Percentiles rank a stretch among this genome's conserved stretches.
Evolutionary conservation across 2,797 vertebrate species (phyloP).

Genomic region (Zonotrichia albicollis): DNA sequence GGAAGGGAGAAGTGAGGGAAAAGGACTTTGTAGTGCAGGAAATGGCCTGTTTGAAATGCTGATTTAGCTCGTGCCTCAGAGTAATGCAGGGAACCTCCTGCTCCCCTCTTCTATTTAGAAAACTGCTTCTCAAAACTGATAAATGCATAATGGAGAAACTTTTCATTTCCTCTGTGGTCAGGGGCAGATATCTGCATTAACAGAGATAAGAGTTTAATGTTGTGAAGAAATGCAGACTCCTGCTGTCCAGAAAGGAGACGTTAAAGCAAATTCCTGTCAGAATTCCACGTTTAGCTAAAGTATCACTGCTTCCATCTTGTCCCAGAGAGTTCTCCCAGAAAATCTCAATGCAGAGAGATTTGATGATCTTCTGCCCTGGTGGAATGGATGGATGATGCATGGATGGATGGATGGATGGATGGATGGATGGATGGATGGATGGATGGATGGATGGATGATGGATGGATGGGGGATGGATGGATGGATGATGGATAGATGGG

Average conservation of each 20-base stretch:
- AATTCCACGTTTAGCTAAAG: background rate
- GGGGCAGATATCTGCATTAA: background rate
- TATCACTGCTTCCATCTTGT: background rate
- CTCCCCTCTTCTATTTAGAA: background rate
- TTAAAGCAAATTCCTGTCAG: background rate
- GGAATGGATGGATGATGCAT: background rate
- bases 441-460: too few relatives aligned
- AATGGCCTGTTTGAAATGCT: background rate
- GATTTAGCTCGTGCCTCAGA: background rate
- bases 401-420: too few relatives aligned
- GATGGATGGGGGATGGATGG: too few relatives aligned
- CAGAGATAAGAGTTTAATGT: constrained; percentile 20
- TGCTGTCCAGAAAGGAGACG: background rate
- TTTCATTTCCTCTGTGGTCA: constrained; percentile 28
- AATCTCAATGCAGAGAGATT: background rate
- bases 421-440: too few relatives aligned
- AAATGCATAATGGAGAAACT: background rate
- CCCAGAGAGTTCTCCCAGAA: background rate
- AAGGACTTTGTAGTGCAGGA: background rate
- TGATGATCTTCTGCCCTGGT: background rate
- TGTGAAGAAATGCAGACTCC: background rate
- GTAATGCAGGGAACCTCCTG: background rate
- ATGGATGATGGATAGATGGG: too few relatives aligned
- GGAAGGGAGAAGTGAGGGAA: background rate
- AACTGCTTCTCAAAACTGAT: background rate